Evolutionary conservation across 2,797 vertebrate species (phyloP).

Genomic region (Gambusia yucatana): DNA sequence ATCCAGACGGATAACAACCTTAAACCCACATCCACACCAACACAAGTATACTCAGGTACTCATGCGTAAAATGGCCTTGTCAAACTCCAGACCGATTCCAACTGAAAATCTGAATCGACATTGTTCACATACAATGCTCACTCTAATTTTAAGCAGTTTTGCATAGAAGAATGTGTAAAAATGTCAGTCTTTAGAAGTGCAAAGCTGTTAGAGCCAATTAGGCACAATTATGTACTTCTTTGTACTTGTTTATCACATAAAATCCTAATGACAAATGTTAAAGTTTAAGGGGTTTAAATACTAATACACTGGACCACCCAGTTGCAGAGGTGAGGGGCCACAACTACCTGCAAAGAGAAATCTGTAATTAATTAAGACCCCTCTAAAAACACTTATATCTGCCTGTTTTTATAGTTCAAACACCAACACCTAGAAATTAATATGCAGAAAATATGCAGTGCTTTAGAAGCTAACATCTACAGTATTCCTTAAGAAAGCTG

Average conservation of each 20-base stretch:
- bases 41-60: neutral
- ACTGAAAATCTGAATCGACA: neutral
- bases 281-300: neutral
- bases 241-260: neutral
- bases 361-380: neutral
- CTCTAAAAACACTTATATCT: neutral
- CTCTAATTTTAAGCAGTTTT: neutral
- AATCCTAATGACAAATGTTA: neutral
- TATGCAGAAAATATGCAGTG: neutral
- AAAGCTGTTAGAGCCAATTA: neutral
- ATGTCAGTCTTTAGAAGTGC: neutral
- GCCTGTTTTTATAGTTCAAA: neutral
- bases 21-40: neutral
- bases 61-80: neutral
- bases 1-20: neutral
- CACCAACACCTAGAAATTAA: neutral
- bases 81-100: neutral
- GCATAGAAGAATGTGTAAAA: neutral
- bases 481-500: no score
- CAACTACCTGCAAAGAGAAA: neutral
- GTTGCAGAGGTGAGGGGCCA: neutral
- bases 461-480: no score
- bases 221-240: neutral
- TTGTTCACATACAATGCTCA: neutral
- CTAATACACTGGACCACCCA: neutral